Conservation (phyloP, 2,888 invertebrate genomes). For the Strigamia crassipes region DNA sequence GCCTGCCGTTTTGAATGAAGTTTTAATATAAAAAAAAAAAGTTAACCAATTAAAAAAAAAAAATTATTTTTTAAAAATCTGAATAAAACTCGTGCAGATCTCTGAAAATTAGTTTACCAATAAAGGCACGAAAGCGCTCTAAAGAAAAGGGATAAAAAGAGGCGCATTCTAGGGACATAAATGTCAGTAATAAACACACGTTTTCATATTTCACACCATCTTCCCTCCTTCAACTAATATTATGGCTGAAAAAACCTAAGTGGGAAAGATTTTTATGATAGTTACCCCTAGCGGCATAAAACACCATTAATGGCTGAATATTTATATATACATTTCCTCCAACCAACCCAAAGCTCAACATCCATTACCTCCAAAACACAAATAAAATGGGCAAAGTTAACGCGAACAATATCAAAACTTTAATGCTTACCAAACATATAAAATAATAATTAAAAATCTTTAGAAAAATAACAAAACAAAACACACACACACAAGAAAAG, state of each 20-base stretch:
- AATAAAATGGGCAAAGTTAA: neutral
- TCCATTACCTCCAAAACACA: neutral
- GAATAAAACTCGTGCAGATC: neutral
- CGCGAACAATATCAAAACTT: neutral
- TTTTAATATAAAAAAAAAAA: neutral
- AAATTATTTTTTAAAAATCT: neutral
- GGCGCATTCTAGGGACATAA: neutral
- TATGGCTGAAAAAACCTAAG: neutral
- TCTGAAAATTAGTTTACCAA: neutral
- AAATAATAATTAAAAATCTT: too few relatives aligned
- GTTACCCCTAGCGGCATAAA: conserved; percentile 13
- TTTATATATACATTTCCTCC: neutral
- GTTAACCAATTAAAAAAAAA: too few relatives aligned
- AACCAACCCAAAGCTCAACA: neutral
- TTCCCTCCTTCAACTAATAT: conserved; percentile 8
- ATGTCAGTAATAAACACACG: conserved; percentile 21
- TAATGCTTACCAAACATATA: neutral
- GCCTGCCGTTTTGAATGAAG: neutral
- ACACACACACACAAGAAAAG: neutral
- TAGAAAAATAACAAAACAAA: too few relatives aligned
- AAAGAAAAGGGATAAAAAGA: neutral
- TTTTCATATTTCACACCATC: conserved; percentile 11
- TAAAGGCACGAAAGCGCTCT: neutral
- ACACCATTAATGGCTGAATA: conserved; percentile 16
- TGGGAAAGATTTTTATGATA: conserved; percentile 5